Evolutionary conservation across 2,888 invertebrate genomes (phyloP).

Genomic region (Conomelus anceps): DNA sequence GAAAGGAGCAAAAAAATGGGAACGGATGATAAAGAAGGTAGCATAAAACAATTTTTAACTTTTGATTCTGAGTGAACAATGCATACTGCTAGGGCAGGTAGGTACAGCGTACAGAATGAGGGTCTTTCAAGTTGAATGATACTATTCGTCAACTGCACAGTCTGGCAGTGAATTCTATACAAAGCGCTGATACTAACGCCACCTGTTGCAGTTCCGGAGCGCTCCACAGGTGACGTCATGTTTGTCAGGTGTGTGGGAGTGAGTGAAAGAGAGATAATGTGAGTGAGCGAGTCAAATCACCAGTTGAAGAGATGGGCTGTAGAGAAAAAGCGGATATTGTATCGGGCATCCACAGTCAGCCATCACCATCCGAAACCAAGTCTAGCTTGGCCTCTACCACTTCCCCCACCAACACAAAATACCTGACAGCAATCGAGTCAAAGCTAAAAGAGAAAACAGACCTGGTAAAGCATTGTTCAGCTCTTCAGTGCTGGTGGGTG

Average conservation of each 20-base stretch:
- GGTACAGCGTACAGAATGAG: too few species aligned
- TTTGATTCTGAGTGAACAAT: too few species aligned
- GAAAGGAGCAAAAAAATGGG: too few species aligned
- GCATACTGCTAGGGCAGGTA: too few species aligned
- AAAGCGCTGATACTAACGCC: not conserved
- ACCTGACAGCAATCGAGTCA: not conserved
- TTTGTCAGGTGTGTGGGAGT: not conserved
- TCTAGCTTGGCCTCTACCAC: not conserved
- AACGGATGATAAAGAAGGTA: too few species aligned
- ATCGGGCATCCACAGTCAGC: not conserved
- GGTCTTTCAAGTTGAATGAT: too few species aligned
- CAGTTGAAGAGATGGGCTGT: not conserved
- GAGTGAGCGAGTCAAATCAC: not conserved
- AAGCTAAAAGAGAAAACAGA: not conserved
- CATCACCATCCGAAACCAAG: not conserved
- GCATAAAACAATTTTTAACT: too few species aligned
- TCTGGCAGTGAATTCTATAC: too few species aligned
- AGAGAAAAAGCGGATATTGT: not conserved
- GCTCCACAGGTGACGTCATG: not conserved
- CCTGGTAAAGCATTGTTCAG: not conserved
- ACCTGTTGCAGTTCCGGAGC: not conserved
- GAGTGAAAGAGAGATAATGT: not conserved
- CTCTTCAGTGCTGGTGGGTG: not conserved
- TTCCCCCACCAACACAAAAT: not conserved
- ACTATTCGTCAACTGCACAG: too few species aligned